Evolutionary conservation across 2,888 invertebrate species (phyloP).

Genomic region (Diadegma fenestrale): DNA sequence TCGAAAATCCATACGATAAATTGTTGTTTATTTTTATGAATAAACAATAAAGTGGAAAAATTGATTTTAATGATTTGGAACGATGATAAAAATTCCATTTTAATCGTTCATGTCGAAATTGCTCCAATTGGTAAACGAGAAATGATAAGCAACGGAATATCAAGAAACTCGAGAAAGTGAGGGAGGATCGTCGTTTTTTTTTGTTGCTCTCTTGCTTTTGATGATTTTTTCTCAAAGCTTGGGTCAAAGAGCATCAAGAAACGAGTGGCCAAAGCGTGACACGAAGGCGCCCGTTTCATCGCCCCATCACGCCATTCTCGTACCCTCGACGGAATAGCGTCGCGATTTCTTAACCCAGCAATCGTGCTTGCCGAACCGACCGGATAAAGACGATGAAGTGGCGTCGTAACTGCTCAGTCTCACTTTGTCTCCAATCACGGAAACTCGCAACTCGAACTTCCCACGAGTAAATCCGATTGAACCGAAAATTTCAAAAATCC

Average conservation of each 20-base stretch:
- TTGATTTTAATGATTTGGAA: background rate
- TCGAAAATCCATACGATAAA: background rate
- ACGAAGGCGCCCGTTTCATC: conserved; percentile 67
- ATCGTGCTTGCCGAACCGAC: conserved; percentile 62
- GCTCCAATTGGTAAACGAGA: background rate
- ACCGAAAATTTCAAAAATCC: background rate
- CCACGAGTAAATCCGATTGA: background rate
- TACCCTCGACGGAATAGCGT: conserved; percentile 58
- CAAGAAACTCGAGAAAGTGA: conserved; percentile 3
- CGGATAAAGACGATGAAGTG: conserved; percentile 79
- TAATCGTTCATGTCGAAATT: conserved; percentile 32
- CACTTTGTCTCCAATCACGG: conserved; percentile 52
- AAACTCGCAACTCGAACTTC: conserved; percentile 6
- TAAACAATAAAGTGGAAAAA: background rate
- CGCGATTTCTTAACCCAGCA: conserved; percentile 26
- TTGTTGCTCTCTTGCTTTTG: conserved; percentile 5
- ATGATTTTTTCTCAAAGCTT: background rate
- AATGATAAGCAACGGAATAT: conserved; percentile 7
- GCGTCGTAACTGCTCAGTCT: conserved; percentile 75
- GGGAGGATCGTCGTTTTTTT: conserved; percentile 5
- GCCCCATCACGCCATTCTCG: conserved; percentile 74
- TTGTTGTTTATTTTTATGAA: background rate
- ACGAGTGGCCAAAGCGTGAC: conserved; percentile 60
- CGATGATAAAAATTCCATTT: too few relatives aligned
- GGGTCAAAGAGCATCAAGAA: conserved; percentile 74